These are phyloP conservation scores for Helicolenus hilgendorfi DNA, from an alignment of 2,797 vertebrate genomes.

Conservation along the genomic window DNA sequence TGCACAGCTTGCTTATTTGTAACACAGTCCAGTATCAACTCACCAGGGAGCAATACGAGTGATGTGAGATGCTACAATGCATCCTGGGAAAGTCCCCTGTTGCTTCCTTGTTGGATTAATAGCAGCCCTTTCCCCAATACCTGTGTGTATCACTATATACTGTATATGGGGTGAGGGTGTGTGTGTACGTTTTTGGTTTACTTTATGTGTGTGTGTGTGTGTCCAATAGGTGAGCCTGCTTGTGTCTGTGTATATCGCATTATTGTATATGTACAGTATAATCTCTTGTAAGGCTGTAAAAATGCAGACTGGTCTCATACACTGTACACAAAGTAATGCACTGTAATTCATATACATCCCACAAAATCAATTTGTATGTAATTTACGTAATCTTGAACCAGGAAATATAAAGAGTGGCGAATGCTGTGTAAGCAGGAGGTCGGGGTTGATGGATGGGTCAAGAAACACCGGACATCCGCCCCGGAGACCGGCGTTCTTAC, in stretches of 20 bases:
- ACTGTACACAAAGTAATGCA: neutral
- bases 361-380: neutral
- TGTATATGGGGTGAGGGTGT: neutral
- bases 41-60: conserved; percentile 18
- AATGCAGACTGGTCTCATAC: neutral
- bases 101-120: conserved; percentile 33
- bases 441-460: too few species aligned
- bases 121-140: neutral
- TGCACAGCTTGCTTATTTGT: neutral
- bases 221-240: neutral
- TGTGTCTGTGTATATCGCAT: neutral
- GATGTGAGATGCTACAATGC: conserved; percentile 23
- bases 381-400: neutral
- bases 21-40: conserved; percentile 6
- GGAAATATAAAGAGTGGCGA: neutral
- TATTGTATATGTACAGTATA: neutral
- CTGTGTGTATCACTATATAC: neutral
- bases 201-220: neutral
- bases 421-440: too few species aligned
- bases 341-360: neutral
- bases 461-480: too few species aligned
- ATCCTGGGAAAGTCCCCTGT: conserved; percentile 43
- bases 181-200: neutral
- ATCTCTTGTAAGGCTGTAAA: neutral
- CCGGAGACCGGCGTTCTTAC: neutral